phyloP scores from a whole-genome alignment of 1,140 invertebrate species.

The Apis cerana region DNA sequence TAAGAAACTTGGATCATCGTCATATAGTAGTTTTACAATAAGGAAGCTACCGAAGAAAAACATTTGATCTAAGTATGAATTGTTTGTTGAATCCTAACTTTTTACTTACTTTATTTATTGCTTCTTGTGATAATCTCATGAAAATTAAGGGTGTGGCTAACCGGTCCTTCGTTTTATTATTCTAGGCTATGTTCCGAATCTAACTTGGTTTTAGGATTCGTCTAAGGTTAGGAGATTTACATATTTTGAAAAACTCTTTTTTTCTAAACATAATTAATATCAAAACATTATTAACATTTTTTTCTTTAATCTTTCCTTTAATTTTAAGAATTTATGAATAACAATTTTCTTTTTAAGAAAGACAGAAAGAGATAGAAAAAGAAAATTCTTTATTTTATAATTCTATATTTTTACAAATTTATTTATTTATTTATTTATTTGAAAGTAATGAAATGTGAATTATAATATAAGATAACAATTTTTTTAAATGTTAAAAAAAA shows the following conservation, averaged over 20 bases:
- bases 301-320: not conserved
- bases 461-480: not conserved
- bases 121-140: constrained; percentile 20
- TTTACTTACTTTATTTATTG: constrained; percentile 7
- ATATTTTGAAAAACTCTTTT: constrained; percentile 5
- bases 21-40: constrained; percentile 43
- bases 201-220: not conserved
- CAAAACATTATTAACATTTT: not conserved
- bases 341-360: no score
- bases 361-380: no score
- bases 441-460: not conserved
- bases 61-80: constrained; percentile 62
- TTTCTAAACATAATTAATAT: not conserved
- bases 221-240: constrained; percentile 52
- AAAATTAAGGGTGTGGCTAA: constrained; percentile 62
- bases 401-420: not conserved
- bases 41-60: constrained; percentile 49
- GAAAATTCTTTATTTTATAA: not conserved
- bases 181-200: constrained; percentile 50
- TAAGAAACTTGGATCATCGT: constrained; percentile 35
- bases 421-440: not conserved
- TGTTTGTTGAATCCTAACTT: not conserved
- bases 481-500: not conserved
- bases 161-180: constrained; percentile 41
- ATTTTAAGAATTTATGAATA: not conserved